phyloP scores from a whole-genome alignment of 2,888 invertebrate species.

The Campopleginae sp. region DNA sequence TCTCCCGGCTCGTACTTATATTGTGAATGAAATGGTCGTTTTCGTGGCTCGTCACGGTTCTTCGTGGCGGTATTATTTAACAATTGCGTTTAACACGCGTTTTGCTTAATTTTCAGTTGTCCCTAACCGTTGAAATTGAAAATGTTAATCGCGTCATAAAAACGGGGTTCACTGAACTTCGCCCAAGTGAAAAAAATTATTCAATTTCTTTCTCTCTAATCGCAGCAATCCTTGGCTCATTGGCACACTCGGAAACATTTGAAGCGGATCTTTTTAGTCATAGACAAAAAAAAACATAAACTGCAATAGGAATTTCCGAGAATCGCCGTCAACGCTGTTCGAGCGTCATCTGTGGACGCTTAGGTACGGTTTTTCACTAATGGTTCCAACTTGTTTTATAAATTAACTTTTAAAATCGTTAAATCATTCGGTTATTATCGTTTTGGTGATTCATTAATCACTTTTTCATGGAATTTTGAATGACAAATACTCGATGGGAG shows the following conservation, averaged over 20 bases:
- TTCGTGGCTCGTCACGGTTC: too few relatives aligned
- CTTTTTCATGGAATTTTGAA: too few relatives aligned
- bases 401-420: not conserved
- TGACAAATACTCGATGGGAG: too few relatives aligned
- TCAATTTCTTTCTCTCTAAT: not conserved
- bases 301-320: not conserved
- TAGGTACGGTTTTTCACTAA: not conserved
- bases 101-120: slow-evolving; percentile 11
- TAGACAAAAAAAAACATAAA: not conserved
- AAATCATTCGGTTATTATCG: not conserved
- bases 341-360: not conserved
- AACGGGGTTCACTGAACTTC: slow-evolving; percentile 66
- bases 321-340: not conserved
- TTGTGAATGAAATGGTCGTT: not conserved
- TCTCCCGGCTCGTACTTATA: not conserved
- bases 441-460: too few relatives aligned
- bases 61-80: not conserved
- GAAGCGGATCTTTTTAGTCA: slow-evolving; percentile 2
- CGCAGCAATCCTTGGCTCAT: slow-evolving; percentile 22
- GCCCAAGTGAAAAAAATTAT: slow-evolving; percentile 35
- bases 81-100: slow-evolving; percentile 11
- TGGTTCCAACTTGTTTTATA: not conserved
- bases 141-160: slow-evolving; percentile 59
- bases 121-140: slow-evolving; percentile 57
- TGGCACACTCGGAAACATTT: slow-evolving; percentile 21